phyloP scores from a whole-genome alignment of 2,888 invertebrate genomes.

The Nomada ferruginata region DNA sequence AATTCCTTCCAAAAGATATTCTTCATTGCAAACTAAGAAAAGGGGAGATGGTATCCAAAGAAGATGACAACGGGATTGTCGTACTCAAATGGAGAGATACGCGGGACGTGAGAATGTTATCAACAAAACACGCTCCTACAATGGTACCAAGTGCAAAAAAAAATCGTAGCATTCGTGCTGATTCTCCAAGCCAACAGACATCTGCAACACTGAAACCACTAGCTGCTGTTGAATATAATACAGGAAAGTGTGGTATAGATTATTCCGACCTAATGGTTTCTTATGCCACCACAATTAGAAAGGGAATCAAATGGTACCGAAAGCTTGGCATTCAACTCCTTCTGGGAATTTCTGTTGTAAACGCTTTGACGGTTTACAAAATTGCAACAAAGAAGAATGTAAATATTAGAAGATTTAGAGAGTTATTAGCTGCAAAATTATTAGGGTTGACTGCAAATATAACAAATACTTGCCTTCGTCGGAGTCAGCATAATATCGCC shows the following conservation, averaged over 20 bases:
- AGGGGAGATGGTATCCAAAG: neutral
- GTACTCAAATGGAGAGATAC: too few species aligned
- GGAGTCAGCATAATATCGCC: slow-evolving; percentile 37
- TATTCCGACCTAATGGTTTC: slow-evolving; percentile 42
- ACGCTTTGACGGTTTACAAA: slow-evolving; percentile 47
- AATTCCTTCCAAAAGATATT: neutral
- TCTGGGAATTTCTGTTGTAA: slow-evolving; percentile 34
- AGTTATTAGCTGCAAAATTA: slow-evolving; percentile 46
- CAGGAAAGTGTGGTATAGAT: neutral
- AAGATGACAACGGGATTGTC: too few species aligned
- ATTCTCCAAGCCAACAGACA: slow-evolving; percentile 29
- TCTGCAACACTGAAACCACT: slow-evolving; percentile 37
- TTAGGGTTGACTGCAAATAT: slow-evolving; percentile 35
- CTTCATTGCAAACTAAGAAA: neutral
- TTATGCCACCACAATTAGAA: slow-evolving; percentile 44
- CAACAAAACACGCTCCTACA: slow-evolving; percentile 55
- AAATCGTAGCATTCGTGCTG: slow-evolving; percentile 28
- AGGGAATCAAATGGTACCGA: slow-evolving; percentile 44
- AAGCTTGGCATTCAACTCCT: slow-evolving; percentile 45
- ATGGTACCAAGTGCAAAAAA: slow-evolving; percentile 57
- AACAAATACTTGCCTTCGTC: slow-evolving; percentile 28
- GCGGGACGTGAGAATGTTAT: slow-evolving; percentile 64
- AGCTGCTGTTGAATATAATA: slow-evolving; percentile 28
- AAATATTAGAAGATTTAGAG: slow-evolving; percentile 45
- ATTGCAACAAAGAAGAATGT: slow-evolving; percentile 43